Evolutionary conservation across 2,888 invertebrate genomes (phyloP).

Genomic region (Colostygia pectinataria): DNA sequence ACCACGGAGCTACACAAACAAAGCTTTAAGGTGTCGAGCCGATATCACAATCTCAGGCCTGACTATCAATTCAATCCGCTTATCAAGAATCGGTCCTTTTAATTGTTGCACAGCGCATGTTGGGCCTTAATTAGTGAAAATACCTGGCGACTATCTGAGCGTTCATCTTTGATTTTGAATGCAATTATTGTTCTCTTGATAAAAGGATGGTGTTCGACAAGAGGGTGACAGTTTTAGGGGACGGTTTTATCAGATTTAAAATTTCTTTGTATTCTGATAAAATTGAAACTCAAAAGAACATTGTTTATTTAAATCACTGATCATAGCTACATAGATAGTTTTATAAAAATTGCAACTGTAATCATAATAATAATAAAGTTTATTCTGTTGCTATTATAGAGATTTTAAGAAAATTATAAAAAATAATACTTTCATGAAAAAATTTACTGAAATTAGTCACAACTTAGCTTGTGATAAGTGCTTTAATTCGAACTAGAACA

Average conservation of each 20-base stretch:
- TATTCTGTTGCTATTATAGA: no score
- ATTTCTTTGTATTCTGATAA: neutral
- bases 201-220: slow-evolving; percentile 54
- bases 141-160: slow-evolving; percentile 66
- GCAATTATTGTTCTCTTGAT: slow-evolving; percentile 79
- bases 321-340: no score
- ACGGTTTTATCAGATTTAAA: slow-evolving; percentile 3
- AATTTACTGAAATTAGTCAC: no score
- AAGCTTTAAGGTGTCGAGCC: slow-evolving; percentile 69
- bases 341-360: no score
- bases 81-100: slow-evolving; percentile 77
- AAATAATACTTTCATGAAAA: no score
- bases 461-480: no score
- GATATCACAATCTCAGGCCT: slow-evolving; percentile 64
- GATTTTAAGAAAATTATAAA: no score
- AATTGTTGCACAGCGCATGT: slow-evolving; percentile 77
- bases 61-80: slow-evolving; percentile 66
- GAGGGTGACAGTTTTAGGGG: slow-evolving; percentile 37
- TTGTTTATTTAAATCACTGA: no score
- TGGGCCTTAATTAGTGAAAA: slow-evolving; percentile 79
- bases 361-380: no score
- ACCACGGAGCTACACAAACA: slow-evolving; percentile 18
- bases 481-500: no score
- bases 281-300: no score
- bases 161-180: slow-evolving; percentile 80